A percentile compares a stretch with the other conserved stretches of the same genome.
Evolutionary conservation across 2,888 invertebrate species (phyloP).

Genomic region (Leptinotarsa juncta): DNA sequence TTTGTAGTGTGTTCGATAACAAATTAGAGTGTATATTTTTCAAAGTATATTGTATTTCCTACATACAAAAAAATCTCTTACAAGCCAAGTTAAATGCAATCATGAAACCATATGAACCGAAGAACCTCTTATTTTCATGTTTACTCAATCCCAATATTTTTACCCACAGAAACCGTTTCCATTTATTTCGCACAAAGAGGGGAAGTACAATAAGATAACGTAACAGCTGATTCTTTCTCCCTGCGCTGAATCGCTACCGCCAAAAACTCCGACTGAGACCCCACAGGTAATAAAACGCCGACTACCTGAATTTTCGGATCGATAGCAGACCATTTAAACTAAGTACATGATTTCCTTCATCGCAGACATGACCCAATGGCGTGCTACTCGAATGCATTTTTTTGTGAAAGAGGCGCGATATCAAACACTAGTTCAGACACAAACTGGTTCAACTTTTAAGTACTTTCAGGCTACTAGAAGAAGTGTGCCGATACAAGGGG

Average conservation of each 20-base stretch:
- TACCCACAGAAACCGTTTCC: not conserved
- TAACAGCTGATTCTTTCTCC: slow-evolving; percentile 8
- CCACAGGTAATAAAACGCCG: slow-evolving; percentile 17
- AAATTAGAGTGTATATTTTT: too few relatives aligned
- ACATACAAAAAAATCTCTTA: too few relatives aligned
- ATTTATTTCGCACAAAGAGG: slow-evolving; percentile 4
- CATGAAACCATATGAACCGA: too few relatives aligned
- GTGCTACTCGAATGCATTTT: not conserved
- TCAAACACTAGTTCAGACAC: slow-evolving; percentile 5
- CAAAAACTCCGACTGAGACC: slow-evolving; percentile 2
- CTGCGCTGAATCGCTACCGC: not conserved
- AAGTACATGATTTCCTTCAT: slow-evolving; percentile 11
- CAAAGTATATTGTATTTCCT: too few relatives aligned
- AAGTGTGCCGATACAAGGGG: not conserved
- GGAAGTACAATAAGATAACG: not conserved
- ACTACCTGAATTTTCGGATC: slow-evolving; percentile 23
- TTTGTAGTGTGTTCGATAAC: too few relatives aligned
- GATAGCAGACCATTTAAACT: slow-evolving; percentile 19
- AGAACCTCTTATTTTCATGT: too few relatives aligned
- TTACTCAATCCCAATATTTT: not conserved
- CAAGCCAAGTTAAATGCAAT: too few relatives aligned
- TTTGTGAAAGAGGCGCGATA: not conserved
- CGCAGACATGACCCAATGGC: slow-evolving; percentile 5
- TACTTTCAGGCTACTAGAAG: not conserved
- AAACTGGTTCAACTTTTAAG: not conserved